Evolutionary conservation across 2,888 invertebrate species (phyloP), one percentile per base, ranked within the genome.

Genomic region (Agrenia bidenticulata): DNA sequence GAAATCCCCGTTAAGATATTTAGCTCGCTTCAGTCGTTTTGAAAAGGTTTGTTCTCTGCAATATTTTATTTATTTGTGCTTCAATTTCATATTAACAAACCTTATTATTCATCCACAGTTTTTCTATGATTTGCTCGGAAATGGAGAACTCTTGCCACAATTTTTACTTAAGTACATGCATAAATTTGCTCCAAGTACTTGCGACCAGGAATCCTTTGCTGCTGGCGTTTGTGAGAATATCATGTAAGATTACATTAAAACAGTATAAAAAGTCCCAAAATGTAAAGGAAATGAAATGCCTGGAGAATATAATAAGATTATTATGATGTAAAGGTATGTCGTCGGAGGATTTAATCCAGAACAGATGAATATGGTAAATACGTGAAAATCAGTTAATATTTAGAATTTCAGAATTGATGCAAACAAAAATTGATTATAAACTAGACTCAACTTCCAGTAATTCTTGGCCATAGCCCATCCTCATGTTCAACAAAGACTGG

Each of bases 141-240:
- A 59, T 53, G 64, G 64, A 53, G 53, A 64, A 27, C 2, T 64
- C 7, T 19, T 59, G 0, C 64, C 64, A n/a, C 32, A 53, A 1
- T 59, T 51, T 42, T 17, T 64, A 23, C 26, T 64, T 19, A 64
- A 64, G 32, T 59, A 54, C 24, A n/a, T 64, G 15, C 64, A 64
- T 49, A 49, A 59, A 21, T 64, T 53, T 39, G 64, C 42, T 17
- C 59, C 64, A 21, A 39, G 19, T 1, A 26, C 54, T 13, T 64
- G 64, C 19, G 32, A 64, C 2, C 32, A 24, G 19, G 64, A 41
- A 2, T 23, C 27, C 1, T 26, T 41, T 24, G 19, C 59, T 24
- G 23, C 59, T 1, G 51, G 27, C 2, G 15, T 59, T 0, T 64
- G 64, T 17, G 59, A 64, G 9, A 58, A 58, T 27, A 45, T 58